A percentile compares a stretch with the other conserved stretches of the same genome.
Evolutionary conservation across 30 jellyfish, hydroid and myxozoan genomes (phyloP).

Genomic region (Rhopilema esculentum): DNA sequence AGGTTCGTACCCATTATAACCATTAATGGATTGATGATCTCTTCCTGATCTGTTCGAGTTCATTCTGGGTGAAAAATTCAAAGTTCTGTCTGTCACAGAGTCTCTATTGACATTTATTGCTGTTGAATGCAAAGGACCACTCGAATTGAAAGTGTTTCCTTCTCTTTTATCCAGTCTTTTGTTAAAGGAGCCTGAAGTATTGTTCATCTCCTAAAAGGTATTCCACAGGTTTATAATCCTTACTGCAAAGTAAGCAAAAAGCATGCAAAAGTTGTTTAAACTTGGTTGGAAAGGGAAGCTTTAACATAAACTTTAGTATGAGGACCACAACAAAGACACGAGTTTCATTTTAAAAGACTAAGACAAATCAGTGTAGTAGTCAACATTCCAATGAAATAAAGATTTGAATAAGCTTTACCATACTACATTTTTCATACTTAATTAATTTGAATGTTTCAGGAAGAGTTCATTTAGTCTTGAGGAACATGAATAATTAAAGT

Average conservation of each 20-base stretch:
- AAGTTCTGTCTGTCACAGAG: not conserved
- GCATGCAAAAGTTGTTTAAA: not conserved
- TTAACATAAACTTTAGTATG: no score
- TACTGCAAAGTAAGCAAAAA: not conserved
- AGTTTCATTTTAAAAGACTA: no score
- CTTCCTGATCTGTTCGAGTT: not conserved
- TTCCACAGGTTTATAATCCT: not conserved
- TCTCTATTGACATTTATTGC: not conserved
- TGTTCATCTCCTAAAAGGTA: not conserved
- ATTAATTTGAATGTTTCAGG: no score
- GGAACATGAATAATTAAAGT: no score
- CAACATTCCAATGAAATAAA: no score
- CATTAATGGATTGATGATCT: not conserved
- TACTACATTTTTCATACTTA: no score
- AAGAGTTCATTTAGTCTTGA: no score
- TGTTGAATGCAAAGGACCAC: not conserved
- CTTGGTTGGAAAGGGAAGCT: no score
- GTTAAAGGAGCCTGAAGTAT: not conserved
- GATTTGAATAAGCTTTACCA: no score
- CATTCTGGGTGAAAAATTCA: not conserved
- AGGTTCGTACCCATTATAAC: not conserved
- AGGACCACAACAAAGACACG: no score
- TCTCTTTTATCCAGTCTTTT: not conserved
- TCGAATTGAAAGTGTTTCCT: not conserved
- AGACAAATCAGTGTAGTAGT: no score